A percentile compares a stretch with the other conserved stretches of the same genome.
Evolutionary conservation across 2,113 vertebrate species (phyloP).

Genomic region (Nibea albiflora): DNA sequence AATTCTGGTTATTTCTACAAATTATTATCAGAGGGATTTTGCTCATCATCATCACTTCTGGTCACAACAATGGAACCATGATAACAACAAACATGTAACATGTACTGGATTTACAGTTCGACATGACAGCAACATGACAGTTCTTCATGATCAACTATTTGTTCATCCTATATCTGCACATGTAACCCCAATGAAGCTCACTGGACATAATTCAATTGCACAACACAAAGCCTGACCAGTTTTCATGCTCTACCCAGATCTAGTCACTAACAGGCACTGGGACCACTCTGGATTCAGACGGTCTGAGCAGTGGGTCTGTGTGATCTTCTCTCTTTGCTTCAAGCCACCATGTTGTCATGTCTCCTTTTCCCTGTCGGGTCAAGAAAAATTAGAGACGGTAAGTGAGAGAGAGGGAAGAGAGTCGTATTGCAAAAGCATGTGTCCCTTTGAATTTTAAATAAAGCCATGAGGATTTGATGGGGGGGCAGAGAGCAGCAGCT

Average conservation of each 20-base stretch:
- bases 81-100: background rate
- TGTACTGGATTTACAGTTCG: slow-evolving; percentile 6
- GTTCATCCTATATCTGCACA: slow-evolving; percentile 9
- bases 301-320: slow-evolving; percentile 58
- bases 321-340: slow-evolving; percentile 72
- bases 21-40: background rate
- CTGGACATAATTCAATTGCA: background rate
- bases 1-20: slow-evolving; percentile 10
- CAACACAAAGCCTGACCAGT: slow-evolving; percentile 8
- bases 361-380: slow-evolving; percentile 82
- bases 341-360: slow-evolving; percentile 86
- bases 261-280: slow-evolving; percentile 78
- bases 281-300: slow-evolving; percentile 44
- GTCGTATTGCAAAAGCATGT: slow-evolving; percentile 59
- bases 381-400: slow-evolving; percentile 26
- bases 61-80: background rate
- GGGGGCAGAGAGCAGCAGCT: slow-evolving; percentile 69
- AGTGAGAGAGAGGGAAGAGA: slow-evolving; percentile 20
- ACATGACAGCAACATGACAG: background rate
- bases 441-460: slow-evolving; percentile 67
- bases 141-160: background rate
- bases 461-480: slow-evolving; percentile 67
- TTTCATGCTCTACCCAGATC: background rate
- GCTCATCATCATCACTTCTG: background rate
- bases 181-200: slow-evolving; percentile 2